Base-by-base conservation (phyloP, 2,797 vertebrate genomes). In the Malacoctenus gilli region DNA sequence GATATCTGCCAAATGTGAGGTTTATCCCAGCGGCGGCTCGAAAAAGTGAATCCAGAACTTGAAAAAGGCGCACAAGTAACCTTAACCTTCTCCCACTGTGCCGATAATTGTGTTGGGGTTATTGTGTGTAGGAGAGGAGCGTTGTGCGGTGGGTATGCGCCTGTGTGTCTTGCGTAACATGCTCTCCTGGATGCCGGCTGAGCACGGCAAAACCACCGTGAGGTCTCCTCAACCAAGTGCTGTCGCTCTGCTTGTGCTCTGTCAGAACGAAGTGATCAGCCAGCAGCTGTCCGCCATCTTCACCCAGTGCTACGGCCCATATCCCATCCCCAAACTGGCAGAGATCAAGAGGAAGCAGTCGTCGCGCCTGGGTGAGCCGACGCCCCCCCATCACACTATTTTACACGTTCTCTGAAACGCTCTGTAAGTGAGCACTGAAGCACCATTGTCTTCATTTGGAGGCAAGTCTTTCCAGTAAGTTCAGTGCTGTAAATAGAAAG, bases 301-400 rank as follows among this genome's bases (percentile, higher is more conserved):
- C 68, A 92, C 91, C 35, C 91, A 93, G 81, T 93, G 93, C 71
- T 94, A 94, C 1, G 92, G 93, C 9, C 92, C 92, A 0, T 93
- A 93, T 59, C 93, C 92, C 16, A 90, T 93, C 61, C 92, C 93
- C 43, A 91, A 92, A 81, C 87, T 94, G 57, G 64, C 79, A 1
- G 93, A 93, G 87, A 92, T 92, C 67, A 92, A 92, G 82, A 89
- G 71, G 83, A 92, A 93, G 66, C 91, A 84, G 72, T 73, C 81
- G 0, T 86, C 91, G 0, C 90, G 91, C 4, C 80, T 91, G 16
- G 92, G 93, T 94, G 66, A 82, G 88, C 9, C n/a, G 23, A 5
- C 11, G 9, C 34, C 12, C 41, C 18, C n/a, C n/a, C n/a, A n/a
- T n/a, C n/a, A n/a, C 2, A 25, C 23, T n/a, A n/a, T n/a, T n/a